These are phyloP conservation scores for Hipposideros larvatus DNA, from an alignment of 2,797 vertebrate species.

Conservation along the genomic window DNA sequence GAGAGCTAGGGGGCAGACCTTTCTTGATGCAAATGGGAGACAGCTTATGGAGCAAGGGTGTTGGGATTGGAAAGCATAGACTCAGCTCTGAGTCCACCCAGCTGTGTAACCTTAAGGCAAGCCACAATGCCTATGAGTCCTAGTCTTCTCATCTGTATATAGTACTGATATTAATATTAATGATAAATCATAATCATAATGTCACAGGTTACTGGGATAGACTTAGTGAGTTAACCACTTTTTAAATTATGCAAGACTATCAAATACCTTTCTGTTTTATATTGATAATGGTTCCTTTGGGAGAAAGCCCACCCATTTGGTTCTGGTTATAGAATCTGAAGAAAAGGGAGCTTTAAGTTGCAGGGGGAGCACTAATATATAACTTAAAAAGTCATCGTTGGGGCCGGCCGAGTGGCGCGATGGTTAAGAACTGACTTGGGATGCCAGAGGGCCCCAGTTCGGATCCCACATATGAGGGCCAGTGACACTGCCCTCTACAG, in stretches of 20 bases:
- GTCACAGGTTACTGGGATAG: neutral
- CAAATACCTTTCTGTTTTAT: neutral
- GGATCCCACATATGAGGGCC: no score
- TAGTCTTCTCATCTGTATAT: neutral
- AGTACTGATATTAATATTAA: neutral
- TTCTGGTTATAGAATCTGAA: neutral
- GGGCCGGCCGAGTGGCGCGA: no score
- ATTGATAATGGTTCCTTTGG: neutral
- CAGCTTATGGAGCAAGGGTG: fast-evolving
- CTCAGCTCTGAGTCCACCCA: neutral
- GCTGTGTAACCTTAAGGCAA: neutral
- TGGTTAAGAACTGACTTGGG: no score
- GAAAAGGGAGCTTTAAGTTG: neutral
- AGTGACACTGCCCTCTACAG: no score
- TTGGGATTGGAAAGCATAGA: neutral
- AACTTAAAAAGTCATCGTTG: neutral
- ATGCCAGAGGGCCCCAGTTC: no score
- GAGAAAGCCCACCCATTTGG: neutral
- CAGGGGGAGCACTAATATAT: fast-evolving
- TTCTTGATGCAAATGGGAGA: neutral
- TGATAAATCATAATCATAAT: neutral
- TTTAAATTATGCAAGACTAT: neutral
- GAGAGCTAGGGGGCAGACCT: neutral
- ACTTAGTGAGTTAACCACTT: neutral
- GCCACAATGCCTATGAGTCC: neutral